Conservation (phyloP, 2,888 invertebrate species). For the Rhyacophila evoluta region DNA sequence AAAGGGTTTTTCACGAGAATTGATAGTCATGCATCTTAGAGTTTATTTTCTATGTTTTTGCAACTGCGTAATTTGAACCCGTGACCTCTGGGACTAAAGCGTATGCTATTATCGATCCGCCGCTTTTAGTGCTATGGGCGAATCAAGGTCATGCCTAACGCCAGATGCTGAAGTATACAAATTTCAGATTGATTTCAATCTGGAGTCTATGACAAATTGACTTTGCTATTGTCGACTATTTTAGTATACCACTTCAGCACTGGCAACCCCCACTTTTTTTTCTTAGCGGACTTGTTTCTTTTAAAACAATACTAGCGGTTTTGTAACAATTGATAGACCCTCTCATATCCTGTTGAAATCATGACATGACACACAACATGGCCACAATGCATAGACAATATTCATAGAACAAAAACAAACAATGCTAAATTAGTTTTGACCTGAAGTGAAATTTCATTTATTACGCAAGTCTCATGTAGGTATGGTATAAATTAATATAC, state of each 20-base stretch:
- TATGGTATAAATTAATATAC: neutral
- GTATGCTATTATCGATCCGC: no score
- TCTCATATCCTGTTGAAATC: constrained; percentile 24
- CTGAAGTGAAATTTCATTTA: constrained; percentile 20
- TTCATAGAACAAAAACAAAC: neutral
- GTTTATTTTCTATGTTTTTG: no score
- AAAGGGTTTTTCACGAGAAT: no score
- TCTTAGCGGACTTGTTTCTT: neutral
- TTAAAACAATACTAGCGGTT: neutral
- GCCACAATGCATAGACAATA: constrained; percentile 1
- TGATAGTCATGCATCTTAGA: no score
- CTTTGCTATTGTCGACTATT: no score
- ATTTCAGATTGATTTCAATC: no score
- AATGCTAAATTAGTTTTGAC: constrained; percentile 24
- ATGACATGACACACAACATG: neutral
- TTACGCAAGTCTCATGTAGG: neutral
- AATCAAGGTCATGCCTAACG: no score
- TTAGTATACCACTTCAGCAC: neutral
- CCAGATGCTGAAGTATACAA: no score
- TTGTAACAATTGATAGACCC: neutral
- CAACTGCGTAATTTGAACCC: no score
- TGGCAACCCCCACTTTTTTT: neutral
- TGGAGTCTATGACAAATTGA: no score
- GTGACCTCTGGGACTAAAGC: no score
- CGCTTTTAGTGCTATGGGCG: no score